Percentiles rank a stretch among this genome's conserved stretches.
Conservation (phyloP, 2,797 vertebrate species). For the Eulemur coronatus region DNA sequence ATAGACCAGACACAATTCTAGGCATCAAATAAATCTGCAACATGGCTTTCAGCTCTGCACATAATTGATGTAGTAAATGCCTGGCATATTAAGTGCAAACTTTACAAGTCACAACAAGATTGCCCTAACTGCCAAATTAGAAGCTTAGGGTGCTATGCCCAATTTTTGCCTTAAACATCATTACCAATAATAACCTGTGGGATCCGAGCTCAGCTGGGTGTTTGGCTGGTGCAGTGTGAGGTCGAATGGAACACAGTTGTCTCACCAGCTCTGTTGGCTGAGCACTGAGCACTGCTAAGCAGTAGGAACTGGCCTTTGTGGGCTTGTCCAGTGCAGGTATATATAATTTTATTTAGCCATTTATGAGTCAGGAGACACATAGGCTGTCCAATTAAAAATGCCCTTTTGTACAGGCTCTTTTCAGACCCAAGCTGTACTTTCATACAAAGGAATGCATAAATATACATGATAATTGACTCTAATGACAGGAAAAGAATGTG, state of each 20-base stretch:
- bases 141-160: conserved; percentile 43
- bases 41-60: not conserved
- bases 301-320: conserved; percentile 45
- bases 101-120: conserved; percentile 72
- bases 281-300: conserved; percentile 34
- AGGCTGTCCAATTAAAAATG: conserved; percentile 71
- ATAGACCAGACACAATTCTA: not conserved
- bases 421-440: conserved; percentile 68
- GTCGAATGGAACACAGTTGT: not conserved
- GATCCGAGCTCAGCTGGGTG: conserved; percentile 31
- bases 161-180: conserved; percentile 66
- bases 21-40: not conserved
- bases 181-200: conserved; percentile 57
- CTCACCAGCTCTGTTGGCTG: not conserved
- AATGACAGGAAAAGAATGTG: conserved; percentile 75
- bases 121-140: conserved; percentile 61
- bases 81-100: conserved; percentile 32
- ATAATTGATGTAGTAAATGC: conserved; percentile 32
- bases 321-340: conserved; percentile 40
- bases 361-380: conserved; percentile 56
- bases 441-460: conserved; percentile 73
- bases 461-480: conserved; percentile 72
- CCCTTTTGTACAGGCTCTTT: conserved; percentile 61
- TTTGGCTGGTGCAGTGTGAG: conserved; percentile 32
- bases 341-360: conserved; percentile 54